phyloP scores from a whole-genome alignment of 2,113 vertebrate genomes.

The Brachyhypopomus gauderio region DNA sequence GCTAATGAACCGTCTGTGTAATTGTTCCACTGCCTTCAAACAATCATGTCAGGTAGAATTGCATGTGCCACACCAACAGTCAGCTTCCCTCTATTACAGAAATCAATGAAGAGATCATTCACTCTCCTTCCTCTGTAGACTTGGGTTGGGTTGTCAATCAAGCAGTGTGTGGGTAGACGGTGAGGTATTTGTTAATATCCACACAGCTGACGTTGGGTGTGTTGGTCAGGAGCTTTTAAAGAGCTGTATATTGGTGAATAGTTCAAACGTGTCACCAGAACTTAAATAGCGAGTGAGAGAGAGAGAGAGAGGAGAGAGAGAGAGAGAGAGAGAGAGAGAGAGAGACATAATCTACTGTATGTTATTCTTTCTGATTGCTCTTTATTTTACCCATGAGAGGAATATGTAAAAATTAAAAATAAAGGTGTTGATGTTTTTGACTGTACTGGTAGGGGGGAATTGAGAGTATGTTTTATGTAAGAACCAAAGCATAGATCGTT shows the following conservation, averaged over 20 bases:
- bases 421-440: neutral
- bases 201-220: neutral
- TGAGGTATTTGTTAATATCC: neutral
- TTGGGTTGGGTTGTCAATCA: neutral
- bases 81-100: neutral
- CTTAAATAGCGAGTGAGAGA: conserved; percentile 38
- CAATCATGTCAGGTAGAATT: conserved; percentile 8
- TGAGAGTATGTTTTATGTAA: conserved; percentile 48
- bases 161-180: neutral
- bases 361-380: conserved; percentile 50
- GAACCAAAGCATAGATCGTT: neutral
- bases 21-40: conserved; percentile 37
- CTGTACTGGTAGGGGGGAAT: conserved; percentile 4
- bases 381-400: conserved; percentile 55
- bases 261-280: conserved; percentile 67
- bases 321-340: conserved; percentile 17
- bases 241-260: conserved; percentile 54
- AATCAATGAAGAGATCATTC: neutral
- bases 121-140: neutral
- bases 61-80: neutral
- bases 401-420: conserved; percentile 41
- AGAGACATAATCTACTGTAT: conserved; percentile 58
- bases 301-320: conserved; percentile 3
- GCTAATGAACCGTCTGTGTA: conserved; percentile 39
- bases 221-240: conserved; percentile 22